Evolutionary conservation across 2,797 vertebrate species (phyloP).

Genomic region (Alectoris magna): DNA sequence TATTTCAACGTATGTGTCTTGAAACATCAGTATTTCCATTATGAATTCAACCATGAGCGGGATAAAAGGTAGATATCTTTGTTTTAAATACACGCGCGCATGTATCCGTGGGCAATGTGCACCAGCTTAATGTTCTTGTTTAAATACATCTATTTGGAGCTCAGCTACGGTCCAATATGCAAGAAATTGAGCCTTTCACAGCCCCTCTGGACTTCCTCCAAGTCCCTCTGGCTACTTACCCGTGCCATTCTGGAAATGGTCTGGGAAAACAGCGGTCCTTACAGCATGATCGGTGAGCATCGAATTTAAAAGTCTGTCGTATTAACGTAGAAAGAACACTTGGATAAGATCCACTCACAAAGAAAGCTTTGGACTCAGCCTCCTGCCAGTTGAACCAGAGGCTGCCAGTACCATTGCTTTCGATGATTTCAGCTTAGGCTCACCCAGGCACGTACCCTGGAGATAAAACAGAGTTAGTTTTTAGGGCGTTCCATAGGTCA

Average conservation of each 20-base stretch:
- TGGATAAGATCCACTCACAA: background rate
- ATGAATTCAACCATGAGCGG: constrained; percentile 1
- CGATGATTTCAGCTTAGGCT: background rate
- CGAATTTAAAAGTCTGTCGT: background rate
- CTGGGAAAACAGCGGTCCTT: background rate
- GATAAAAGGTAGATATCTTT: background rate
- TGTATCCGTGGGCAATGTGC: background rate
- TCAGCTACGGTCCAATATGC: background rate
- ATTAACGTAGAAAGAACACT: background rate
- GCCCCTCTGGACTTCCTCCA: background rate
- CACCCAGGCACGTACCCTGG: background rate
- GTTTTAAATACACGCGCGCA: background rate
- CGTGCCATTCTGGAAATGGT: background rate
- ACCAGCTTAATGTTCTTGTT: background rate
- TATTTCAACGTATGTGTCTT: constrained; percentile 16
- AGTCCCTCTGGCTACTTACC: background rate
- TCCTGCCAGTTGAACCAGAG: background rate
- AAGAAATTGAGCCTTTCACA: background rate
- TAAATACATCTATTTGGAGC: background rate
- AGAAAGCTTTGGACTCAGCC: background rate
- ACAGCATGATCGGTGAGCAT: background rate
- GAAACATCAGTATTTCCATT: constrained; percentile 25
- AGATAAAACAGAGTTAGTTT: background rate
- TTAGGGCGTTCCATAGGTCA: background rate
- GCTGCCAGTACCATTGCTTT: background rate